Evolutionary conservation across 1,140 invertebrate species (phyloP), one percentile per base, ranked within the genome.

Genomic region (Micrasema minimum): DNA sequence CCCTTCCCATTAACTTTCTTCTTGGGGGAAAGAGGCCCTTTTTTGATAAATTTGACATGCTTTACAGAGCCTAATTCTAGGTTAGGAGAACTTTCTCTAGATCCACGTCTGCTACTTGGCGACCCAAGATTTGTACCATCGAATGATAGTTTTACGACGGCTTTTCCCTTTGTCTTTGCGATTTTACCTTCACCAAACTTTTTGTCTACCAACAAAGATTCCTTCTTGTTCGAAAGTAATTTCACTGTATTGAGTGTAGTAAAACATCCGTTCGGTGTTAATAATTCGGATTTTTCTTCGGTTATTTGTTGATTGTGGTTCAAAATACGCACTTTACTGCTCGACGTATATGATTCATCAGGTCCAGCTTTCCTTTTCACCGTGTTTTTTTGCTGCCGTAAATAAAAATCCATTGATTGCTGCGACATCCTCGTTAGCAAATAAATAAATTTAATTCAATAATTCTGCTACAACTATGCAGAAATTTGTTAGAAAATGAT

Each of bases 381-480:
- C 4, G 59, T 64, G 5, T 64, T 41, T 64, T 64, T 92, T 77
- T 90, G 86, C 72, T 87, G 88, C 79, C 87, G 88, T 80, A 90
- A 91, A 81, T 86, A 92, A 74, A 86, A 84, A 69, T 89, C 88
- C 68, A 92, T 85, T 43, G 88, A 90, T 72, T 88, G 89, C 80
- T 91, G 90, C 65, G 90, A 87, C 90, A 92, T 92, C 71, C 7
- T 59, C 6, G 4, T 22, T 10, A 23, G 23, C 37, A 46, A 31
- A 12, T 23, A 1, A n/a, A 48, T 61, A 46, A 45, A 11, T 48
- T 35, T 11, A 31, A 3, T 11, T n/a, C 20, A 46, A 64, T 26
- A n/a, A n/a, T 22, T 26, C n/a, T 11, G 2, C 37, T 16, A 18
- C 23, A 64, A 45, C 43, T 2, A 45, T 26, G n/a, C 22, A 64